Evolutionary conservation across 1,140 invertebrate species (phyloP).

Genomic region (Hycleus cichorii): DNA sequence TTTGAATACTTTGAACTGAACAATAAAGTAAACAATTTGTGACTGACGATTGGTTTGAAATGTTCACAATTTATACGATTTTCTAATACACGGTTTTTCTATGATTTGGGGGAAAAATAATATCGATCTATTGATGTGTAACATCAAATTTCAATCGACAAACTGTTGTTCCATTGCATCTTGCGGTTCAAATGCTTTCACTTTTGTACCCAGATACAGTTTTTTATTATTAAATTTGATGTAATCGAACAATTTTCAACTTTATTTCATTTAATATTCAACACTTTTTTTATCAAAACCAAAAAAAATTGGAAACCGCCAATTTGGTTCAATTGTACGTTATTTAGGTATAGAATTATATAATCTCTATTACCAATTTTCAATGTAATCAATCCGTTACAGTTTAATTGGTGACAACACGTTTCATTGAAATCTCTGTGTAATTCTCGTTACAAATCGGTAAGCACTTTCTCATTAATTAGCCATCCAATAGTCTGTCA

Average conservation of each 20-base stretch:
- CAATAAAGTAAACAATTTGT: conserved; percentile 18
- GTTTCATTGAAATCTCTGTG: not conserved
- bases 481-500: not conserved
- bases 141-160: conserved; percentile 26
- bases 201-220: conserved; percentile 6
- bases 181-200: conserved; percentile 34
- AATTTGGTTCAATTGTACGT: too few relatives aligned
- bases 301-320: too few relatives aligned
- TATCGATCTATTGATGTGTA: conserved; percentile 25
- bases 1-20: conserved; percentile 4
- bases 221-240: conserved; percentile 2
- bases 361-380: too few relatives aligned
- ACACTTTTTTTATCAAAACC: too few relatives aligned
- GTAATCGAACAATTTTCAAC: not conserved
- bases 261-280: too few relatives aligned
- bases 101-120: conserved; percentile 26
- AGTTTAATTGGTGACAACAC: too few relatives aligned
- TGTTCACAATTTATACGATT: conserved; percentile 34
- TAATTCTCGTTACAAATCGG: not conserved
- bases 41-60: conserved; percentile 26
- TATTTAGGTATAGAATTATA: too few relatives aligned
- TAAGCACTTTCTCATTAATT: not conserved
- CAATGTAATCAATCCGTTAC: too few relatives aligned
- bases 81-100: conserved; percentile 21
- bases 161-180: conserved; percentile 33